Conservation (phyloP, 2,888 invertebrate species). For the Smittia sp. region DNA sequence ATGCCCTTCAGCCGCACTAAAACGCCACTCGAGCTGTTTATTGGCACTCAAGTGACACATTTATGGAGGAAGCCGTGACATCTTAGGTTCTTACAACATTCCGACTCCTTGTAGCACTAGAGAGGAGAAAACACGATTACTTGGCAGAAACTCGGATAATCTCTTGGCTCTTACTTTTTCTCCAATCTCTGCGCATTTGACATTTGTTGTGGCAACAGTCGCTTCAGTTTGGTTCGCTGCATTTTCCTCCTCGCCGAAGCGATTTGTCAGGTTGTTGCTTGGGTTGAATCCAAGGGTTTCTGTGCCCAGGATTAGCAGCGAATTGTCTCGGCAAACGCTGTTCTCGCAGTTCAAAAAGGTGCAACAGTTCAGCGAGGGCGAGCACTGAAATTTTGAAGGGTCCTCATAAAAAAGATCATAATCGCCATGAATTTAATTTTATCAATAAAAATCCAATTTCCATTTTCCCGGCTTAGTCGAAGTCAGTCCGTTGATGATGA, state of each 20-base stretch:
- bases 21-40: too few relatives aligned
- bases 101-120: not conserved
- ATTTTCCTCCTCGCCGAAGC: not conserved
- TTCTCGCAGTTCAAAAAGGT: not conserved
- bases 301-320: not conserved
- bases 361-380: not conserved
- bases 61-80: not conserved
- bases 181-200: not conserved
- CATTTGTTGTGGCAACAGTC: not conserved
- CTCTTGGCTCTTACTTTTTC: not conserved
- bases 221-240: not conserved
- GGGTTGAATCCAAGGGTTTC: not conserved
- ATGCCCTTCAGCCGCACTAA: too few relatives aligned
- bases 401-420: not conserved
- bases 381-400: not conserved
- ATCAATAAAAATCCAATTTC: not conserved
- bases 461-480: not conserved
- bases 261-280: not conserved
- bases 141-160: not conserved
- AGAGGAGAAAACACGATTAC: not conserved
- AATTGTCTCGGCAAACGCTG: not conserved
- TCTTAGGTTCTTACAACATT: not conserved
- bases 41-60: constrained; percentile 1
- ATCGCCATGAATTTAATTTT: not conserved
- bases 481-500: not conserved